These are phyloP conservation scores for Thyatira batis DNA, from an alignment of 2,888 invertebrate genomes.

Conservation along the genomic window DNA sequence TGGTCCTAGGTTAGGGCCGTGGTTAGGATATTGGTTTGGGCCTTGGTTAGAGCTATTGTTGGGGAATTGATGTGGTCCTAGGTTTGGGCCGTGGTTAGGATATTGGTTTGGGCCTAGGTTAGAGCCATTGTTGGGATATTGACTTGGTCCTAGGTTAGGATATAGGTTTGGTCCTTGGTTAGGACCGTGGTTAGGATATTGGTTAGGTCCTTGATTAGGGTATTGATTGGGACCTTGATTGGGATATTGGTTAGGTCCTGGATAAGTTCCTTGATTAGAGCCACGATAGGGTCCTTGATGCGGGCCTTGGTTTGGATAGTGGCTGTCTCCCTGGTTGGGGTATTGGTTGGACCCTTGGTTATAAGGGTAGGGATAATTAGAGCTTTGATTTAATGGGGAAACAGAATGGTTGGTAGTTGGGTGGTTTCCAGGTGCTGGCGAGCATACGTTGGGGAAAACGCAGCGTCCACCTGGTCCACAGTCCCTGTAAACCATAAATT, in stretches of 20 bases:
- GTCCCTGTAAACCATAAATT: slow-evolving; percentile 52
- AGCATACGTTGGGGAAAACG: slow-evolving; percentile 60
- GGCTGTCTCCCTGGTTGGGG: slow-evolving; percentile 6
- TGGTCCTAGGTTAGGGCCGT: slow-evolving; percentile 6
- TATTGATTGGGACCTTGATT: slow-evolving; percentile 17
- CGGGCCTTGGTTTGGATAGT: slow-evolving; percentile 12
- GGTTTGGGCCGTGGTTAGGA: slow-evolving; percentile 12
- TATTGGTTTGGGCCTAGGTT: too few relatives aligned
- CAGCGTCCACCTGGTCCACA: slow-evolving; percentile 71
- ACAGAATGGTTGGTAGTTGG: background rate
- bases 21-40: slow-evolving; percentile 10
- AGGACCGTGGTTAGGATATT: slow-evolving; percentile 10
- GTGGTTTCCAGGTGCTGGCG: background rate
- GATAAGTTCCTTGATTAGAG: too few relatives aligned
- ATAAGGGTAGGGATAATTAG: slow-evolving; percentile 14
- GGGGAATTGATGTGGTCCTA: slow-evolving; percentile 18
- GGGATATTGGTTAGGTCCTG: slow-evolving; percentile 9
- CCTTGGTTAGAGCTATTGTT: slow-evolving; percentile 14
- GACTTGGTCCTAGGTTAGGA: background rate
- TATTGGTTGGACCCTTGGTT: slow-evolving; percentile 6
- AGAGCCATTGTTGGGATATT: slow-evolving; percentile 14
- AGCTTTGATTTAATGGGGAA: background rate
- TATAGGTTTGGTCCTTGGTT: slow-evolving; percentile 6
- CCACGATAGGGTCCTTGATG: too few relatives aligned
- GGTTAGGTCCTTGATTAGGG: slow-evolving; percentile 17